Conservation (phyloP, 2,797 vertebrate species). For the Peromyscus nudipes region DNA sequence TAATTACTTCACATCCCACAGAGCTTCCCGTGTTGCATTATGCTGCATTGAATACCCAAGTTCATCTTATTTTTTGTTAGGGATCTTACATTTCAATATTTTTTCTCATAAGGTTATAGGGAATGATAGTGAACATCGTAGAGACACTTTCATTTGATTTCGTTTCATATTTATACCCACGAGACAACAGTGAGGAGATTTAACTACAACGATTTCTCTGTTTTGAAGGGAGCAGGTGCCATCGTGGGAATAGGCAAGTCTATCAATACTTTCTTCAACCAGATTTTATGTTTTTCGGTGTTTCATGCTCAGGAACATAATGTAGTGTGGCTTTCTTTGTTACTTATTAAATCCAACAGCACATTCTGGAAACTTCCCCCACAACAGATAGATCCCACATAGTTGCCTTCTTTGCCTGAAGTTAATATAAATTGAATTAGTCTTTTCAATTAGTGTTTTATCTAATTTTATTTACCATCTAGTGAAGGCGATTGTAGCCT, state of each 20-base stretch:
- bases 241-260: background rate
- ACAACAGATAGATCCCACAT: background rate
- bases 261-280: background rate
- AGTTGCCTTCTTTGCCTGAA: conserved; percentile 34
- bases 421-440: background rate
- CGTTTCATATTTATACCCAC: background rate
- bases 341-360: background rate
- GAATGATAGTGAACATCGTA: background rate
- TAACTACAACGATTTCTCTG: background rate
- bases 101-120: background rate
- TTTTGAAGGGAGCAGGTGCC: background rate
- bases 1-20: background rate
- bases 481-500: background rate
- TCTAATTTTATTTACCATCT: conserved; percentile 14
- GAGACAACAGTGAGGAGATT: background rate
- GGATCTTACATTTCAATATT: background rate
- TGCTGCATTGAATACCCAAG: background rate
- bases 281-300: background rate
- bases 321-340: background rate
- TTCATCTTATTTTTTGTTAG: conserved; percentile 23
- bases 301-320: background rate
- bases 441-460: conserved; percentile 1
- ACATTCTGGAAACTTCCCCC: background rate
- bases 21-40: background rate
- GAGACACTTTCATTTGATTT: background rate